These are phyloP conservation scores for Brachystomella parvula DNA, from an alignment of 1,140 invertebrate species.

Conservation along the genomic window DNA sequence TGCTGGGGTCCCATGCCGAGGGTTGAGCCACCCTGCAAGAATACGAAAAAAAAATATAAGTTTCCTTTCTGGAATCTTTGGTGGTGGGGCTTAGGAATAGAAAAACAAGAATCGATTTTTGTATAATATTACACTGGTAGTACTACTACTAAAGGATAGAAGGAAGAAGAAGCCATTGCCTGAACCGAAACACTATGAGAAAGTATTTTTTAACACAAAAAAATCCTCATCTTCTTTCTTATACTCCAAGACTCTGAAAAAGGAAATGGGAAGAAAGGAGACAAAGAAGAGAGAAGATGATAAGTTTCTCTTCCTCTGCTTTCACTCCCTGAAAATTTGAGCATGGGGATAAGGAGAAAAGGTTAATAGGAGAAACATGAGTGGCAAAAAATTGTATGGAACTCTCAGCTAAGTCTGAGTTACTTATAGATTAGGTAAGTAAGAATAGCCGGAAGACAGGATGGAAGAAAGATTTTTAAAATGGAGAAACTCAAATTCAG, in stretches of 20 bases:
- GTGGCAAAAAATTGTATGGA: too few species aligned
- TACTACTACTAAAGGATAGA: too few species aligned
- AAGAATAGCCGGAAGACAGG: too few species aligned
- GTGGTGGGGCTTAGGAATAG: not conserved
- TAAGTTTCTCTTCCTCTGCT: not conserved
- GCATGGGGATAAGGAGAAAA: not conserved
- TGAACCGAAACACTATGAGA: not conserved
- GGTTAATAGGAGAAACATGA: not conserved
- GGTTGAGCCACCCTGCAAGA: slow-evolving; percentile 73
- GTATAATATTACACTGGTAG: not conserved
- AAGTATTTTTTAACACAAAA: too few species aligned
- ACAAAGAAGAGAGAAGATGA: not conserved
- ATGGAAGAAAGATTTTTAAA: too few species aligned
- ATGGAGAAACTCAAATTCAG: too few species aligned
- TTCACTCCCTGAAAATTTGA: not conserved
- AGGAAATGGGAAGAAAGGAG: not conserved
- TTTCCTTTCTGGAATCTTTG: too few species aligned
- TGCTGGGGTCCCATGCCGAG: slow-evolving; percentile 89
- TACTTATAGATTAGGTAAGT: too few species aligned
- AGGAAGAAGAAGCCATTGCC: too few species aligned
- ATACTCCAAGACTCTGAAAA: too few species aligned
- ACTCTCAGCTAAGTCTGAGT: too few species aligned
- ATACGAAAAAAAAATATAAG: not conserved
- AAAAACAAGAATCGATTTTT: slow-evolving; percentile 1
- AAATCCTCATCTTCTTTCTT: too few species aligned